Evolutionary conservation across 2,888 invertebrate genomes (phyloP), one percentile per base, ranked within the genome.

Genomic region (Schrankia costaestrigalis): DNA sequence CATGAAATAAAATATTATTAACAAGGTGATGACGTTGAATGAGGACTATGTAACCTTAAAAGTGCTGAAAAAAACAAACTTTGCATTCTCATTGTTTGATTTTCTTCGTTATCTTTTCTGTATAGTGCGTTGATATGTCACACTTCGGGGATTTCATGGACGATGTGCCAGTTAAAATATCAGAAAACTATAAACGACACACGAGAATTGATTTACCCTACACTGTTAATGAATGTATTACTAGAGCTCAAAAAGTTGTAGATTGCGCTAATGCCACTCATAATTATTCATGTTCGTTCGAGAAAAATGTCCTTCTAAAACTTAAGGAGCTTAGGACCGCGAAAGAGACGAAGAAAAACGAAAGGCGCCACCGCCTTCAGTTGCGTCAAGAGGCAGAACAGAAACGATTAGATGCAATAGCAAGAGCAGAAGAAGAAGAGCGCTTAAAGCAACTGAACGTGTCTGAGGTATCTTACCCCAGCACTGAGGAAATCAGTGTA

Each of bases 121-220:
- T 52, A 50, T 48, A 65, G 52, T 54, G 48, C 50, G 56, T 71
- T 77, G 84, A 75, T 77, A 87, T 87, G 87, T 85, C 85, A 72
- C 86, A 84, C 72, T 85, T 83, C 51, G 76, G 77, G 17, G 89
- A 91, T 67, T 93, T 90, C 66, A 93, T 95, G 92, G 96, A 96
- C 80, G 94, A 93, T 54, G 93, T 96, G 57, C 93, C 94, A 64
- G 95, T 96, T 41, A 96, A 96, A 89, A 95, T 96, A 78, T 93
- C 94, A 27, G 95, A 96, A 78, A 93, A 92, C 62, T 96, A 94
- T 71, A 94, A 95, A 73, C 93, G 95, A 50, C 95, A 95, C 12
- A 92, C 93, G 35, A 60, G 68, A 49, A 78, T 82, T 28, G 91
- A 89, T 42, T 78, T 92, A 44, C 91, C 91, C 31, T 77, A 81